Percentiles rank a stretch among this genome's conserved stretches.
phyloP scores from a whole-genome alignment of 2,888 invertebrate genomes.

The Acleris holmiana region DNA sequence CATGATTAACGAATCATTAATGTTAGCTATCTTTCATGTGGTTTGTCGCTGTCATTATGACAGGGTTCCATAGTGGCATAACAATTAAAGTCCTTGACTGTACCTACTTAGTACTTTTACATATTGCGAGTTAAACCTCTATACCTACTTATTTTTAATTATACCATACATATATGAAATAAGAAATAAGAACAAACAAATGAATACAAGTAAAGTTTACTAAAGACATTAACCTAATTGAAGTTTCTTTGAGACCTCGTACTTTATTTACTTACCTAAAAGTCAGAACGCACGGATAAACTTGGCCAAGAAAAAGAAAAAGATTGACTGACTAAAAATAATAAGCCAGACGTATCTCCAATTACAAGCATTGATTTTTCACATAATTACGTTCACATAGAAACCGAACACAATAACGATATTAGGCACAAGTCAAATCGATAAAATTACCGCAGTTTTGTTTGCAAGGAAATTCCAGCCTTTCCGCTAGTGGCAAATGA shows the following conservation, averaged over 20 bases:
- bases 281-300: neutral
- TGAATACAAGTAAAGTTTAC: too few species aligned
- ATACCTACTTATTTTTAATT: too few species aligned
- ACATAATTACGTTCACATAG: slow-evolving; percentile 59
- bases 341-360: neutral
- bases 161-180: too few species aligned
- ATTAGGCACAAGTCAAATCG: slow-evolving; percentile 75
- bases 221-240: too few species aligned
- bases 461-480: slow-evolving; percentile 62
- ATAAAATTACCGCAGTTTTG: slow-evolving; percentile 85
- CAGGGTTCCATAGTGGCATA: too few species aligned
- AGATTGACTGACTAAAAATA: neutral
- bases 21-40: too few species aligned
- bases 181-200: too few species aligned
- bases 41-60: too few species aligned
- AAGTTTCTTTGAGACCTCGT: neutral
- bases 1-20: too few species aligned
- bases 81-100: too few species aligned
- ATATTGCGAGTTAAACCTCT: too few species aligned
- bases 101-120: too few species aligned
- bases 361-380: slow-evolving; percentile 49
- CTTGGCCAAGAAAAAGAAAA: neutral
- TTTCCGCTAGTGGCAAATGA: slow-evolving; percentile 24
- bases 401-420: slow-evolving; percentile 62
- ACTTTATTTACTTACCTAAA: neutral